Evolutionary conservation across 1,140 invertebrate species (phyloP), one percentile per base, ranked within the genome.

Genomic region (Propsilocerus akamusi): DNA sequence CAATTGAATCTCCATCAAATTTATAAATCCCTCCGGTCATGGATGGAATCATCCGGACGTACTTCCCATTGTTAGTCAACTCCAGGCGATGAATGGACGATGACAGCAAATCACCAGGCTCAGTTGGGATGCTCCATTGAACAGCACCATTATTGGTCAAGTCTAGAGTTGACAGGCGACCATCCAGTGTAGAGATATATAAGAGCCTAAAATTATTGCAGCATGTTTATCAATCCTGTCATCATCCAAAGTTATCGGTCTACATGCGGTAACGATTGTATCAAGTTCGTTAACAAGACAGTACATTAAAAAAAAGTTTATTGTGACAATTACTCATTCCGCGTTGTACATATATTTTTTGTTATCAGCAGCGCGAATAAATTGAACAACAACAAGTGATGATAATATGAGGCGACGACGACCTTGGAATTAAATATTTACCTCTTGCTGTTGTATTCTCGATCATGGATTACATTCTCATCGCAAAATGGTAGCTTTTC

Each of bases 161-260:
- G 64, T 87, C 79, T 49, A 94, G 66, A 5, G 86, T 86, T 48
- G 83, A 80, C 25, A 95, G 53, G 53, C 75, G 74, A 4, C 91
- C 91, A 77, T 95, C 89, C 41, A 94, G 66, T 26, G 88, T 92
- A 57, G 84, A 91, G 23, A 95, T 78, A 57, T 90, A 76, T 11
- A 93, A 62, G 28, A 88, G 69, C 56, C 81, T 85, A 58, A 46
- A 73, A 73, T 22, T 22, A n/a, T n/a, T n/a, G n/a, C n/a, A n/a
- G n/a, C n/a, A n/a, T n/a, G n/a, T n/a, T n/a, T n/a, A n/a, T n/a
- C n/a, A n/a, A n/a, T n/a, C n/a, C n/a, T n/a, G n/a, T n/a, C n/a
- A n/a, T n/a, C n/a, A n/a, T n/a, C n/a, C n/a, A n/a, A n/a, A n/a
- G n/a, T n/a, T n/a, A n/a, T n/a, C n/a, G n/a, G n/a, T n/a, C n/a